These are phyloP conservation scores for Eulemur coronatus DNA, from an alignment of 2,797 vertebrate genomes.

Conservation along the genomic window DNA sequence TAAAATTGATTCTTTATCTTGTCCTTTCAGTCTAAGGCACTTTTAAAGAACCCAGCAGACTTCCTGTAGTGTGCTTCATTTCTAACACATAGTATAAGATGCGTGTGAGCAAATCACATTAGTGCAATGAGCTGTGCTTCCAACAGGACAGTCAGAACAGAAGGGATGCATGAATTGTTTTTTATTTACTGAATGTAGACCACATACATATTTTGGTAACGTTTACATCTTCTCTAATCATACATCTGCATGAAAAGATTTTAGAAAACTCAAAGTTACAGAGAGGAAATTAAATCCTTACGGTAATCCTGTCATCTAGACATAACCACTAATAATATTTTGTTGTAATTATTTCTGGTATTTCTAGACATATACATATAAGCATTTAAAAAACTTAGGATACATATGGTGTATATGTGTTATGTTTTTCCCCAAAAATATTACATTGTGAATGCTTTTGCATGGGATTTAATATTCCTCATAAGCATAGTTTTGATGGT, in stretches of 20 bases:
- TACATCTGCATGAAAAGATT: not conserved
- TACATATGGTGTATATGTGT: not conserved
- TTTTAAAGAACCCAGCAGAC: not conserved
- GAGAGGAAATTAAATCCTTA: constrained; percentile 19
- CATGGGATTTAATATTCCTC: not conserved
- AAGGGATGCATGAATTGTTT: not conserved
- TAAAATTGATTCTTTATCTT: not conserved
- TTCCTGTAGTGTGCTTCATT: not conserved
- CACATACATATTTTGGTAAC: not conserved
- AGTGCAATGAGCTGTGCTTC: not conserved
- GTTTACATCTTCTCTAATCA: not conserved
- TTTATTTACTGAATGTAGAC: not conserved
- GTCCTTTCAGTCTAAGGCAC: not conserved
- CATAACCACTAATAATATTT: not conserved
- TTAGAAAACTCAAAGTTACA: not conserved
- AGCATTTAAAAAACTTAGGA: not conserved
- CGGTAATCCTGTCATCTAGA: not conserved
- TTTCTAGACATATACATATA: not conserved
- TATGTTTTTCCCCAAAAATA: not conserved
- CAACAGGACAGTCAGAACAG: not conserved
- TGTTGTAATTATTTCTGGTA: not conserved
- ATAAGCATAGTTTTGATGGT: not conserved
- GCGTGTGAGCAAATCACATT: not conserved
- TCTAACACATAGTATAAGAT: not conserved
- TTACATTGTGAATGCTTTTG: not conserved